A percentile compares a stretch with the other conserved stretches of the same genome.
These are phyloP conservation scores for Nasonia oneida DNA, from an alignment of 2,888 invertebrate genomes.

Conservation along the genomic window DNA sequence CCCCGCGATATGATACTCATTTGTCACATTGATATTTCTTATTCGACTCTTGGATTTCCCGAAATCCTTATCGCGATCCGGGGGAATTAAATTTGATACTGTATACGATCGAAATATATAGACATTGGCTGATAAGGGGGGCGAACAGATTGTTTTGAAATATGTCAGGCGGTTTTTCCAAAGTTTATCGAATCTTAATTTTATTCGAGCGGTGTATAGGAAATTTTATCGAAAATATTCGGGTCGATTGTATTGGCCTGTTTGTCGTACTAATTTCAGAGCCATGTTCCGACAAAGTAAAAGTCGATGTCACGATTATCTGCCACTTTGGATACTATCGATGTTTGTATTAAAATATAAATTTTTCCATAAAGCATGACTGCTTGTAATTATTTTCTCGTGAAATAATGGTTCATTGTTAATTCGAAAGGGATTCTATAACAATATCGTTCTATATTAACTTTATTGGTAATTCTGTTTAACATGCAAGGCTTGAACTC, in stretches of 20 bases:
- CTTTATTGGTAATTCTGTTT: too few species aligned
- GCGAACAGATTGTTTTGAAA: neutral
- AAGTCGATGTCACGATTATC: constrained; percentile 68
- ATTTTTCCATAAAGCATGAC: neutral
- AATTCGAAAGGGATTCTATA: too few species aligned
- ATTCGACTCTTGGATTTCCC: neutral
- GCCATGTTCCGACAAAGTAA: constrained; percentile 56
- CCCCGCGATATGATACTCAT: constrained; percentile 40
- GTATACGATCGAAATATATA: neutral
- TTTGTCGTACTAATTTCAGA: constrained; percentile 39
- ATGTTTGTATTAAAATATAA: neutral
- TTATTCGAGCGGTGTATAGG: constrained; percentile 1
- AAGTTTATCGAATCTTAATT: constrained; percentile 32
- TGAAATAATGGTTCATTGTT: neutral
- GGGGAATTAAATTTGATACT: neutral
- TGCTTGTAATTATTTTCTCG: constrained; percentile 7
- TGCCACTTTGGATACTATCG: constrained; percentile 46
- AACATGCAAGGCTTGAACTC: too few species aligned
- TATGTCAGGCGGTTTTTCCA: neutral
- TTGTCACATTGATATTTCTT: constrained; percentile 52
- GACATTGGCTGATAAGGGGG: neutral
- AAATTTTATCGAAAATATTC: constrained; percentile 43
- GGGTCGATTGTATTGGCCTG: neutral
- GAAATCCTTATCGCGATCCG: neutral
- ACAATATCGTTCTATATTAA: too few species aligned